Conservation (phyloP, 2,797 vertebrate genomes). For the Tokudaia muenninki region DNA sequence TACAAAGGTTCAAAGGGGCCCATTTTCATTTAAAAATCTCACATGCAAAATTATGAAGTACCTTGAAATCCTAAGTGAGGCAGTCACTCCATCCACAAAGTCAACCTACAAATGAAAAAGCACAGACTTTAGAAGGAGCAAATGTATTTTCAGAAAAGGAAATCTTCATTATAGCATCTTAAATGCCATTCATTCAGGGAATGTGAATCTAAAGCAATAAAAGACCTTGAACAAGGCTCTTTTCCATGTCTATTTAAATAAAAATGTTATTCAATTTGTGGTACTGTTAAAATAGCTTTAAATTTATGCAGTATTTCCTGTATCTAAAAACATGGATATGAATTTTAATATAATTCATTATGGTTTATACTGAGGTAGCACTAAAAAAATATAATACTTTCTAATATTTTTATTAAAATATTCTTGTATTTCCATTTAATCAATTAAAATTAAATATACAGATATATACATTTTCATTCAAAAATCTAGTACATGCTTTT, state of each 20-base stretch:
- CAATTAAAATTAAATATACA: neutral
- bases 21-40: constrained; percentile 41
- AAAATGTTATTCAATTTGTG: constrained; percentile 55
- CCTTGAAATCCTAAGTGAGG: constrained; percentile 54
- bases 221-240: constrained; percentile 57
- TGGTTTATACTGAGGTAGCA: neutral
- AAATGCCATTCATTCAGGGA: constrained; percentile 58
- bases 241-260: constrained; percentile 47
- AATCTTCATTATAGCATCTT: constrained; percentile 49
- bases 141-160: constrained; percentile 68
- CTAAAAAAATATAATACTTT: constrained; percentile 3
- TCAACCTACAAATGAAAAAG: constrained; percentile 39
- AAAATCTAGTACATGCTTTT: neutral
- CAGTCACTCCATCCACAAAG: neutral
- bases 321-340: constrained; percentile 16
- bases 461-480: neutral
- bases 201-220: constrained; percentile 41
- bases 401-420: constrained; percentile 43
- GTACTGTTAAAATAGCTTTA: constrained; percentile 58
- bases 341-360: constrained; percentile 46
- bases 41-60: constrained; percentile 52
- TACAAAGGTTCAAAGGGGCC: constrained; percentile 9
- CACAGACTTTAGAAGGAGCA: constrained; percentile 13
- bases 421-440: neutral
- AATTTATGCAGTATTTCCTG: constrained; percentile 27